Conservation (phyloP, 2,888 invertebrate species). For the Corythucha ciliata region DNA sequence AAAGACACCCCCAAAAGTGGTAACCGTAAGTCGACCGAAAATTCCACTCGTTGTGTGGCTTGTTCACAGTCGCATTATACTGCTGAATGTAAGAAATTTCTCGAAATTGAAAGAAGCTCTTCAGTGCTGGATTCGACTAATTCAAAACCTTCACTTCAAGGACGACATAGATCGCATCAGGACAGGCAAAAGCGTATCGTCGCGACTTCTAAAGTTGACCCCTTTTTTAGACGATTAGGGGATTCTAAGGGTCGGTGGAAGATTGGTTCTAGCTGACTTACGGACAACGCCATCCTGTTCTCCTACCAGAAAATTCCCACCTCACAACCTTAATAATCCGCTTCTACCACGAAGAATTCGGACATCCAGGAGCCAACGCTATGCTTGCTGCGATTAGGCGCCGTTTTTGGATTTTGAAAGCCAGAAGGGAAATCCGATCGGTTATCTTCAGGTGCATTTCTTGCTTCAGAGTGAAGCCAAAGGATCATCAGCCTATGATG, state of each 20-base stretch:
- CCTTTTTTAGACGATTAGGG: conserved; percentile 15
- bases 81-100: no score
- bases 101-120: no score
- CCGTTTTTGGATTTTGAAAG: conserved; percentile 16
- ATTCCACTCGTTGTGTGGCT: no score
- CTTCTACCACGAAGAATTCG: conserved; percentile 13
- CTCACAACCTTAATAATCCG: conserved; percentile 15
- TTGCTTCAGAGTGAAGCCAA: conserved; percentile 3
- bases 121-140: no score
- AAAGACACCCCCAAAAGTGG: no score
- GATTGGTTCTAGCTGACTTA: conserved; percentile 5
- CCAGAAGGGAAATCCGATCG: conserved; percentile 1
- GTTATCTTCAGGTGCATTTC: neutral
- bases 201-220: no score
- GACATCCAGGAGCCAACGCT: conserved; percentile 16
- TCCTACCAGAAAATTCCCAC: conserved; percentile 15
- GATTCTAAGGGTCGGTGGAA: conserved; percentile 21
- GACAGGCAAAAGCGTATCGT: no score
- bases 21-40: no score
- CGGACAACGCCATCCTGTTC: conserved; percentile 13
- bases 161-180: no score
- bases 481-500: neutral
- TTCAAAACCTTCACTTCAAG: no score
- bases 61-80: no score
- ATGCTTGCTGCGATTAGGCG: conserved; percentile 8